These are phyloP conservation scores for Helicolenus hilgendorfi DNA, from an alignment of 2,797 vertebrate genomes.

Conservation along the genomic window DNA sequence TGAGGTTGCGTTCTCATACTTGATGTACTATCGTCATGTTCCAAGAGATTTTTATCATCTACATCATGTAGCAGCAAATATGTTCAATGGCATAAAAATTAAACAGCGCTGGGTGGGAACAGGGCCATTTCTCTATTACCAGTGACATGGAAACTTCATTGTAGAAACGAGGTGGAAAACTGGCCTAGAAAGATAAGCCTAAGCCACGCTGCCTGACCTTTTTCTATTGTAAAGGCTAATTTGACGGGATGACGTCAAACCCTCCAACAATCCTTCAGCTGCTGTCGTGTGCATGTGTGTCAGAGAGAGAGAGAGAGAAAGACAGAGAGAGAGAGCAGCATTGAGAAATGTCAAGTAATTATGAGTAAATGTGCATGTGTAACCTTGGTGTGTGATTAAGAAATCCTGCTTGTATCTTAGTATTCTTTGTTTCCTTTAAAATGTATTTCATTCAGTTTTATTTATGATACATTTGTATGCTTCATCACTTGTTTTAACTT, in stretches of 20 bases:
- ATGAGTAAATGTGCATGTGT: neutral
- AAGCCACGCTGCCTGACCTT: slow-evolving; percentile 2
- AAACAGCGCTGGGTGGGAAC: neutral
- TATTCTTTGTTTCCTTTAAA: neutral
- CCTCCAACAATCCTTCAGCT: neutral
- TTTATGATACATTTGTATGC: neutral
- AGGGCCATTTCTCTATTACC: neutral
- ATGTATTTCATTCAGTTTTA: neutral
- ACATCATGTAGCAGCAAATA: neutral
- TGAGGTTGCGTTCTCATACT: neutral
- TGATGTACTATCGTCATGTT: neutral
- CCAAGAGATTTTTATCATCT: neutral
- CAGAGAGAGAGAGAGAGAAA: too few species aligned
- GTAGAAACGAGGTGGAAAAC: slow-evolving; percentile 8
- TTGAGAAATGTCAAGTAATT: neutral
- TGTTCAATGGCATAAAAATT: neutral
- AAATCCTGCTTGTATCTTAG: neutral
- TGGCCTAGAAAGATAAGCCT: slow-evolving; percentile 10
- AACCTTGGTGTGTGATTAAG: neutral
- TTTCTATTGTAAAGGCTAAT: slow-evolving; percentile 1
- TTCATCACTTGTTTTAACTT: neutral
- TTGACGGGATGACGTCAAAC: slow-evolving; percentile 31
- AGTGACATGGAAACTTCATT: neutral
- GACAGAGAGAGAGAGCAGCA: neutral
- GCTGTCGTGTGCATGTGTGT: neutral